A percentile compares a stretch with the other conserved stretches of the same genome.
Evolutionary conservation across 1,140 invertebrate species (phyloP).

Genomic region (Mercenaria mercenaria): DNA sequence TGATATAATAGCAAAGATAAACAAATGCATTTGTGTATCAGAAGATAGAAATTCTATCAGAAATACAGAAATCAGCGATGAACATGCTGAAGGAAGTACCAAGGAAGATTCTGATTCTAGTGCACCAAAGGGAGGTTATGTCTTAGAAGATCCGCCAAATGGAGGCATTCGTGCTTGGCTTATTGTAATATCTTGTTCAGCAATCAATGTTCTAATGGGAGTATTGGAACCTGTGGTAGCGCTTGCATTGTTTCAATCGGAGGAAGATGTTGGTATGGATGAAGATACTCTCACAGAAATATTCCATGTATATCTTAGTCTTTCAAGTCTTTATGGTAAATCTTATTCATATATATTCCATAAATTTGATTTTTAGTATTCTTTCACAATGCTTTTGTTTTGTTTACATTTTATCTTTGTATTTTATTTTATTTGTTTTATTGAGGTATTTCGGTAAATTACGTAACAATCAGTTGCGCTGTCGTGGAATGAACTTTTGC

Average conservation of each 20-base stretch:
- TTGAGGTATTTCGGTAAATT: too few relatives aligned
- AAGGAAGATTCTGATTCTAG: not conserved
- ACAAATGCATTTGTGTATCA: too few relatives aligned
- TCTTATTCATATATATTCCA: not conserved
- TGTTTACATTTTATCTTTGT: too few relatives aligned
- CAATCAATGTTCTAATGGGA: not conserved
- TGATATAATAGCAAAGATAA: too few relatives aligned
- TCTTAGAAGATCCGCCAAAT: constrained; percentile 18
- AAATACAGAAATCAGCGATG: too few relatives aligned
- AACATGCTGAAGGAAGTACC: too few relatives aligned
- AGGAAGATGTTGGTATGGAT: not conserved
- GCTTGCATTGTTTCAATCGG: not conserved
- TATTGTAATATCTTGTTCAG: not conserved
- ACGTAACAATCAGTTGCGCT: too few relatives aligned
- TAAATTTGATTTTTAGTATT: too few relatives aligned
- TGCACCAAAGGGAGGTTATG: not conserved
- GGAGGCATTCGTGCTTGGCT: constrained; percentile 19
- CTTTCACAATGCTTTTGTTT: too few relatives aligned
- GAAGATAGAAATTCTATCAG: too few relatives aligned
- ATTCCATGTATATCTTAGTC: not conserved
- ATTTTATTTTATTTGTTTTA: too few relatives aligned
- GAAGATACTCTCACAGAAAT: not conserved
- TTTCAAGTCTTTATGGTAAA: not conserved
- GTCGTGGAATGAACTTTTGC: too few relatives aligned
- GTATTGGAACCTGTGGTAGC: not conserved